These are phyloP conservation scores for Gadus chalcogrammus DNA, from an alignment of 2,113 vertebrate genomes.

Conservation along the genomic window DNA sequence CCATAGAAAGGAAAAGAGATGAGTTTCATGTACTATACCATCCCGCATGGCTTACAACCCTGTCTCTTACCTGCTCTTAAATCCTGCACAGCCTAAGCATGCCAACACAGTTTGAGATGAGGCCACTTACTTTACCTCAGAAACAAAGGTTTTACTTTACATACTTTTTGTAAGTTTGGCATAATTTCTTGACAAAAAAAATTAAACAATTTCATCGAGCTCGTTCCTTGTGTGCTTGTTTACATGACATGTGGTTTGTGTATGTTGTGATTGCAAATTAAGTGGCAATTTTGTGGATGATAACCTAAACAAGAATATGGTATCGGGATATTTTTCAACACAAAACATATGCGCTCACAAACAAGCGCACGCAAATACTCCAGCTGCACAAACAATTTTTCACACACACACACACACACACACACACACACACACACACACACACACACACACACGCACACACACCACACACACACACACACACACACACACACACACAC, in stretches of 20 bases:
- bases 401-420: slow-evolving; percentile 3
- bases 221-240: slow-evolving; percentile 21
- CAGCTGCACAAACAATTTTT: background rate
- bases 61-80: too few relatives aligned
- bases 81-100: too few relatives aligned
- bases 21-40: slow-evolving; percentile 7
- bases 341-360: background rate
- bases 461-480: background rate
- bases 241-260: slow-evolving; percentile 9
- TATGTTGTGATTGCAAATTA: slow-evolving; percentile 8
- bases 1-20: background rate
- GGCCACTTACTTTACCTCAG: too few relatives aligned
- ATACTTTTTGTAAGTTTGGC: too few relatives aligned
- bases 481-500: background rate
- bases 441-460: slow-evolving; percentile 17
- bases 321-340: background rate
- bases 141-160: too few relatives aligned
- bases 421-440: slow-evolving; percentile 8
- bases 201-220: background rate
- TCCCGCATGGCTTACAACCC: too few relatives aligned
- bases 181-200: too few relatives aligned
- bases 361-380: background rate
- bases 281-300: background rate
- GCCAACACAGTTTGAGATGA: too few relatives aligned
- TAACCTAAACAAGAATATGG: background rate